A percentile compares a stretch with the other conserved stretches of the same genome.
Evolutionary conservation across 1,140 invertebrate species (phyloP).

Genomic region (Trachelipus rathkii): DNA sequence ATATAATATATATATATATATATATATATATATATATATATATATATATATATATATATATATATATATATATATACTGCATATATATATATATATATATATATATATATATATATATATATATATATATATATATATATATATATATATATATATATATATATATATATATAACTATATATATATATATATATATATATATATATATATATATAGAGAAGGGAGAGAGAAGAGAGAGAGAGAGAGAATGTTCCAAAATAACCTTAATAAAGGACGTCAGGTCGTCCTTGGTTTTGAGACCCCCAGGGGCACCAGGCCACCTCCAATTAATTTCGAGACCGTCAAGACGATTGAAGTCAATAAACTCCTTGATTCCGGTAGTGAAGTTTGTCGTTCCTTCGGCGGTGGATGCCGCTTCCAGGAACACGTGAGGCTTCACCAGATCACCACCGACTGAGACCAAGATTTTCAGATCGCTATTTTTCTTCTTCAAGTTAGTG

Average conservation of each 20-base stretch:
- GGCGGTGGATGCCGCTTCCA: neutral
- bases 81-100: too few relatives aligned
- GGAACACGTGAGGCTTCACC: conserved; percentile 16
- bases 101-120: conserved; percentile 9
- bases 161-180: too few relatives aligned
- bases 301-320: conserved; percentile 22
- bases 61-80: too few relatives aligned
- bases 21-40: conserved; percentile 17
- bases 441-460: conserved; percentile 18
- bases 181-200: too few relatives aligned
- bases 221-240: neutral
- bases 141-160: neutral
- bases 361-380: conserved; percentile 7
- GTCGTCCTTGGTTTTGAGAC: conserved; percentile 17
- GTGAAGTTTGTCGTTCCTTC: conserved; percentile 24
- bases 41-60: conserved; percentile 29
- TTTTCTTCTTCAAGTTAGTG: conserved; percentile 17
- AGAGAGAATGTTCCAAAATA: neutral
- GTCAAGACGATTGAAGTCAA: neutral
- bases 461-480: conserved; percentile 5
- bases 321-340: conserved; percentile 26
- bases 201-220: too few relatives aligned
- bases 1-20: conserved; percentile 6
- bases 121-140: neutral
- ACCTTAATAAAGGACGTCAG: conserved; percentile 26